Conservation (phyloP, 2,888 invertebrate species). For the Lepidochrysops patricia region DNA sequence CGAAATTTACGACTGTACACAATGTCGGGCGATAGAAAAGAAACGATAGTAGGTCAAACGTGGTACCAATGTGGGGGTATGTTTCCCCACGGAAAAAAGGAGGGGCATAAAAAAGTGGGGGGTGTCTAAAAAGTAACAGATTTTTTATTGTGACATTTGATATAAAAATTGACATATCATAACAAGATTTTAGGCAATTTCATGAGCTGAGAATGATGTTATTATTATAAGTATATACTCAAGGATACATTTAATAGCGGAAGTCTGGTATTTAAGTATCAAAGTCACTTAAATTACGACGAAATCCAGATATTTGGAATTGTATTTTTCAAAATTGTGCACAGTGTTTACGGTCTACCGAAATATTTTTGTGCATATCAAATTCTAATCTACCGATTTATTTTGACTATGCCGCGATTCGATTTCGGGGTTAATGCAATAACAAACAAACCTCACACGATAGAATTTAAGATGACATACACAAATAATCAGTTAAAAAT, state of each 20-base stretch:
- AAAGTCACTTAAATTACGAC: constrained; percentile 4
- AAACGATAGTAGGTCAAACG: neutral
- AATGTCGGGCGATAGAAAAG: constrained; percentile 13
- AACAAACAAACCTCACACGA: constrained; percentile 26
- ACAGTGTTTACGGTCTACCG: too few species aligned
- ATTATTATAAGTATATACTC: neutral
- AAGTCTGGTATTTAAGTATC: neutral
- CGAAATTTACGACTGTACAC: constrained; percentile 19
- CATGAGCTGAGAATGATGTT: neutral
- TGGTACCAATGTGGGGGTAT: neutral
- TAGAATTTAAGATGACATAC: constrained; percentile 28
- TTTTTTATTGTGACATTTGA: neutral
- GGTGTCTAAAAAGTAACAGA: too few species aligned
- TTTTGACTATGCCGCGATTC: constrained; percentile 18
- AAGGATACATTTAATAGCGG: neutral
- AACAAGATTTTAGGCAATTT: too few species aligned
- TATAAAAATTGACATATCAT: too few species aligned
- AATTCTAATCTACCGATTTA: neutral
- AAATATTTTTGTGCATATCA: too few species aligned
- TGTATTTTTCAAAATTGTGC: constrained; percentile 8
- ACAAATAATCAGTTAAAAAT: constrained; percentile 27
- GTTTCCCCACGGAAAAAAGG: too few species aligned
- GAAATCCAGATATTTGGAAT: too few species aligned
- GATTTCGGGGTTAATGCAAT: constrained; percentile 21
- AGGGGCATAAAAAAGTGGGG: too few species aligned